These are phyloP conservation scores for Onychomys torridus DNA, from an alignment of 2,797 vertebrate genomes.

Conservation along the genomic window DNA sequence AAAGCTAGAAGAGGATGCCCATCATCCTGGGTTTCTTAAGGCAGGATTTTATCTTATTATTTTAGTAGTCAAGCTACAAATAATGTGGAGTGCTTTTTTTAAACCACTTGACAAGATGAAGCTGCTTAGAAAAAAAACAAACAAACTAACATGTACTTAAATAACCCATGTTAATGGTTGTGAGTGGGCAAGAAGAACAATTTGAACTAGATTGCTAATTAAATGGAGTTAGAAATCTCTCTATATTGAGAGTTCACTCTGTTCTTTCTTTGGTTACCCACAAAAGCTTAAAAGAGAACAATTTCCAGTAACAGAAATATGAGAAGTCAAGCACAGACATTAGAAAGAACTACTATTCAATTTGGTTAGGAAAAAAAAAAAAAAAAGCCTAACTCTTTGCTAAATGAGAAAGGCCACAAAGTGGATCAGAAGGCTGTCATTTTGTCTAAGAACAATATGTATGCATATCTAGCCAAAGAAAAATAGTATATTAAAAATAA, in stretches of 20 bases:
- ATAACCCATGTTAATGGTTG: neutral
- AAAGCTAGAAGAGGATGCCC: neutral
- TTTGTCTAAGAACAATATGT: constrained; percentile 8
- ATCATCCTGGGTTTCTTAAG: neutral
- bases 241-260: neutral
- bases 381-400: neutral
- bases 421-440: neutral
- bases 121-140: neutral
- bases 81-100: neutral
- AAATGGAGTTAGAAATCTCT: neutral
- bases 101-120: neutral
- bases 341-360: neutral
- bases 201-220: neutral
- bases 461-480: neutral
- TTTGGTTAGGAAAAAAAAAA: neutral
- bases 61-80: constrained; percentile 2
- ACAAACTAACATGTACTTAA: neutral
- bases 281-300: neutral
- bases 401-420: neutral
- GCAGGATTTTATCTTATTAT: neutral
- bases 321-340: neutral
- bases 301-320: neutral
- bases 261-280: constrained; percentile 8
- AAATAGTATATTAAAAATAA: neutral
- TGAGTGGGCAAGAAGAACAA: neutral